Evolutionary conservation across 2,888 invertebrate genomes (phyloP).

Genomic region (Lasioglossum zephyrum): DNA sequence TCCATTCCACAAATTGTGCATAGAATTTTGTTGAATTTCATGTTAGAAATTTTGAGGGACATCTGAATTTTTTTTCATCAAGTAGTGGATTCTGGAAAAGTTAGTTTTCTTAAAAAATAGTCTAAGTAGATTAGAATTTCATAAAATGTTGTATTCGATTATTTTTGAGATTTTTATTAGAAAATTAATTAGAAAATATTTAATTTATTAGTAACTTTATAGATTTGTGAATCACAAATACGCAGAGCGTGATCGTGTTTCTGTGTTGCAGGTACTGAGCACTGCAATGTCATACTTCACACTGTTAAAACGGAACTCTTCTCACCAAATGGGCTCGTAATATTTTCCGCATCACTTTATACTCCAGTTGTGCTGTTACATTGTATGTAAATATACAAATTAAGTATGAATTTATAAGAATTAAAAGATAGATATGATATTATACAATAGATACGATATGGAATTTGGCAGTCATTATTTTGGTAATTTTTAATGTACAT

Average conservation of each 20-base stretch:
- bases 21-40: no score
- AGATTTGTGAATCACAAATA: not conserved
- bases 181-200: no score
- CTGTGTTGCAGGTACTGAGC: conserved; percentile 59
- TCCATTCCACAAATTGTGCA: no score
- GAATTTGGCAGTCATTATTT: not conserved
- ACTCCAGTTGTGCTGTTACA: not conserved
- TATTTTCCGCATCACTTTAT: not conserved
- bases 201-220: not conserved
- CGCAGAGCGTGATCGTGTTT: not conserved
- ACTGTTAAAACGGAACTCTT: not conserved
- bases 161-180: not conserved
- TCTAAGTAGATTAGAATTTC: not conserved
- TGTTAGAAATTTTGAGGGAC: no score
- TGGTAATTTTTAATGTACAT: no score
- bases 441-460: no score
- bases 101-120: not conserved
- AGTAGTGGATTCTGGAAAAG: not conserved
- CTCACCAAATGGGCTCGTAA: not conserved
- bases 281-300: conserved; percentile 65
- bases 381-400: not conserved
- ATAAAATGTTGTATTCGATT: not conserved
- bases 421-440: not conserved
- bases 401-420: not conserved
- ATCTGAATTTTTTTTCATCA: not conserved